Percentiles rank a stretch among this genome's conserved stretches.
phyloP scores from a whole-genome alignment of 1,140 invertebrate genomes.

The Vanessa atalanta region DNA sequence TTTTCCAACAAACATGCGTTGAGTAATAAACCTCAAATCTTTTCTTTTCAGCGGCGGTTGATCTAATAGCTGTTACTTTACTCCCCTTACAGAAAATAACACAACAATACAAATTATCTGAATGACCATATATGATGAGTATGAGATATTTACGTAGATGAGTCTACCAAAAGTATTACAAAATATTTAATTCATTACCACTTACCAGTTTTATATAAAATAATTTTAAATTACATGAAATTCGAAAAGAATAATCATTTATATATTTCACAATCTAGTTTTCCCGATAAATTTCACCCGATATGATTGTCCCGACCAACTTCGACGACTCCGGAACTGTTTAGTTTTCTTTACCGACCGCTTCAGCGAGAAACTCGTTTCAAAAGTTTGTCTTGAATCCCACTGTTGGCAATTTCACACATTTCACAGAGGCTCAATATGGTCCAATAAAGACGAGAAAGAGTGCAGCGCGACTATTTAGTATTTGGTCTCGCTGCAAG shows the following conservation, averaged over 20 bases:
- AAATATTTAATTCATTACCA: too few species aligned
- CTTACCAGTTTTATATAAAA: too few species aligned
- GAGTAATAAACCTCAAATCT: too few species aligned
- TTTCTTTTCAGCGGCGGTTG: too few species aligned
- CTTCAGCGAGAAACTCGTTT: conserved; percentile 55
- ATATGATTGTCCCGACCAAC: conserved; percentile 24
- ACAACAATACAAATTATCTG: too few species aligned
- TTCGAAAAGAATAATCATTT: background rate
- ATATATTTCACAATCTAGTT: conserved; percentile 20
- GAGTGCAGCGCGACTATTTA: background rate
- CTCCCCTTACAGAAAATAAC: too few species aligned
- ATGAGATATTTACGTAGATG: too few species aligned
- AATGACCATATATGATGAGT: too few species aligned
- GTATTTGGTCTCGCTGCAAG: background rate
- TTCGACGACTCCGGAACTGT: conserved; percentile 26
- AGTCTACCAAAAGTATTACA: too few species aligned
- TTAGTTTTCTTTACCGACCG: conserved; percentile 49
- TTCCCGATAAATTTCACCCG: conserved; percentile 22
- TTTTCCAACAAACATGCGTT: too few species aligned
- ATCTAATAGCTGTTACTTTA: too few species aligned
- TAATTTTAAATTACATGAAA: background rate
- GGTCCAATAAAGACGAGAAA: conserved; percentile 56
- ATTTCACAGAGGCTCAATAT: conserved; percentile 63
- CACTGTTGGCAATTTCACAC: conserved; percentile 66
- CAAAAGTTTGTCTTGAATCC: conserved; percentile 56